Conservation (phyloP, 1,140 invertebrate species). For the Holcopasites calliopsidis region DNA sequence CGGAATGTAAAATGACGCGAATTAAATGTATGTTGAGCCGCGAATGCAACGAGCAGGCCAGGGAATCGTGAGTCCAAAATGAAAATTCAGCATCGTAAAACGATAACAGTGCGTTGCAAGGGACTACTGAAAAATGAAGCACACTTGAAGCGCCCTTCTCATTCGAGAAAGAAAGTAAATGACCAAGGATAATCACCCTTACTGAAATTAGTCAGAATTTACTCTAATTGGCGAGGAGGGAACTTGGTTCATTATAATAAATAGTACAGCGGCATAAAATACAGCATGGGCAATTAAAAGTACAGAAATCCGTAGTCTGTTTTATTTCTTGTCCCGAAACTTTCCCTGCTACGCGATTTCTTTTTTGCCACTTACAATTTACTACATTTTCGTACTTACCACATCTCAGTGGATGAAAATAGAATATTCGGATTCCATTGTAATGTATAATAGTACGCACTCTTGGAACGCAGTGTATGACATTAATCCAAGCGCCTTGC, state of each 20-base stretch:
- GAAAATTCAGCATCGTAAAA: too few species aligned
- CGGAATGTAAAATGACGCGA: background rate
- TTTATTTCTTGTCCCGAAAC: background rate
- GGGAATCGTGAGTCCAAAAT: too few species aligned
- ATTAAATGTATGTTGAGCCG: background rate
- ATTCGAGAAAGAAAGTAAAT: too few species aligned
- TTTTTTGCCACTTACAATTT: background rate
- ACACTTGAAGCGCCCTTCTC: too few species aligned
- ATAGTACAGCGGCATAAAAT: background rate
- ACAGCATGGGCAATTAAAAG: background rate
- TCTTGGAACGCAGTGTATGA: background rate
- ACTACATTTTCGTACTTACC: background rate
- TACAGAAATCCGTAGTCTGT: background rate
- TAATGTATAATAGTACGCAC: too few species aligned
- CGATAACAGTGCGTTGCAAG: too few species aligned
- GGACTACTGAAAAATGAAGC: too few species aligned
- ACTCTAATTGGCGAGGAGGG: background rate
- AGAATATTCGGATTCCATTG: too few species aligned
- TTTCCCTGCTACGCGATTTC: background rate
- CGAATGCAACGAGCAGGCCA: background rate
- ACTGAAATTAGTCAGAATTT: background rate
- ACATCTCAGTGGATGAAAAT: too few species aligned
- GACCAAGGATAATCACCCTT: background rate
- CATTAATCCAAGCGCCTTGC: background rate
- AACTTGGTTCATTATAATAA: slow-evolving; percentile 11